Evolutionary conservation across 1,140 invertebrate genomes (phyloP), one percentile per base, ranked within the genome.

Genomic region (Octopus sinensis): DNA sequence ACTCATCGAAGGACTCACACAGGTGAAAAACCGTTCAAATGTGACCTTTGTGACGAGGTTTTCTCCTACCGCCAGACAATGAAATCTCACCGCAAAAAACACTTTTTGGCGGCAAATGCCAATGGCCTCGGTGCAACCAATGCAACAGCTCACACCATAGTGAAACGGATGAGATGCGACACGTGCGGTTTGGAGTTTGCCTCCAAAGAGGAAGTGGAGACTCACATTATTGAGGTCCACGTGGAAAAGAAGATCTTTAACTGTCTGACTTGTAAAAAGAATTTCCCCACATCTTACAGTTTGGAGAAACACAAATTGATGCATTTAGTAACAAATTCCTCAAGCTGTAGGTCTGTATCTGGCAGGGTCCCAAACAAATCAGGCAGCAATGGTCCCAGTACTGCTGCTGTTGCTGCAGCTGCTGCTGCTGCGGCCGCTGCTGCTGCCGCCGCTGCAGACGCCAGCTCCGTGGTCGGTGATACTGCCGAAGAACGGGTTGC

Each of bases 361-460:
- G 30, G 30, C 30, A 43, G 30, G 30, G 30, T 43, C 30, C 30
- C 30, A 52, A 81, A 30, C 52, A 52, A 4, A 43, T 23, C 10
- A 62, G 30, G 5, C 68, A 79, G 62, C 53, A 54, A 23, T 54
- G 62, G 43, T n/a, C 2, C 85, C 85, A 9, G 85, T 79, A 23
- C 84, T 81, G 79, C 84, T 83, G 23, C 83, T 80, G 23, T 84
- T 82, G 82, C 84, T 84, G 80, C 84, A 83, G 78, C 84, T 83
- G 54, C 84, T 84, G 76, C 85, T 84, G 75, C 82, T 76, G 68
- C 84, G 82, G 6, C 53, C 53, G 68, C 85, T 84, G 6, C 68
- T 79, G 30, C 30, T 43, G 30, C 30, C 1, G 30, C 30, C 30
- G 54, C 10, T 56, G 51, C 78, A 53, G 7, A 10, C 12, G n/a